Evolutionary conservation across 2,888 invertebrate species (phyloP).

Genomic region (Apamea sordens): DNA sequence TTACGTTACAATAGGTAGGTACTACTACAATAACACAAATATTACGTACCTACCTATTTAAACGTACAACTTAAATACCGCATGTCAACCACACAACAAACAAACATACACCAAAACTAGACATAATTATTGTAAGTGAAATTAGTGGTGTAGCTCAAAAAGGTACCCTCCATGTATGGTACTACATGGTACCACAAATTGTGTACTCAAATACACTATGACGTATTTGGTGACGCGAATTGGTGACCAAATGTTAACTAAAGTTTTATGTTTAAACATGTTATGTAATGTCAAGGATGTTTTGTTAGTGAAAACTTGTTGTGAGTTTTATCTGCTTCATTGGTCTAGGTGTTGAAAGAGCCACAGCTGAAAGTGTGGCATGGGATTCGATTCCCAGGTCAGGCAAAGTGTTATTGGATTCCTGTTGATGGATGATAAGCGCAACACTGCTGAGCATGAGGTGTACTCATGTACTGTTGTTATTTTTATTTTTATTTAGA

Average conservation of each 20-base stretch:
- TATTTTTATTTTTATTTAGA: no score
- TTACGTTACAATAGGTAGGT: not conserved
- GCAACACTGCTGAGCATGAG: no score
- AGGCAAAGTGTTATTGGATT: not conserved
- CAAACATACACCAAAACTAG: slow-evolving; percentile 69
- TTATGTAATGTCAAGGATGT: slow-evolving; percentile 64
- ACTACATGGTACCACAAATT: slow-evolving; percentile 73
- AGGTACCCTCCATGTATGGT: slow-evolving; percentile 79
- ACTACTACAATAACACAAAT: slow-evolving; percentile 8
- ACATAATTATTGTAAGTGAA: slow-evolving; percentile 77
- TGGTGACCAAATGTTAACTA: slow-evolving; percentile 73
- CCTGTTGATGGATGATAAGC: no score
- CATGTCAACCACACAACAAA: slow-evolving; percentile 65
- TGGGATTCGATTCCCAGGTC: not conserved
- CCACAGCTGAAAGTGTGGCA: no score
- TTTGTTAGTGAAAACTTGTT: not conserved
- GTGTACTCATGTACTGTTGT: no score
- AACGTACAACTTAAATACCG: slow-evolving; percentile 33
- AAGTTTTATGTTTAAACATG: slow-evolving; percentile 47
- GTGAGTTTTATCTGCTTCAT: not conserved
- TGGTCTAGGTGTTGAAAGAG: not conserved
- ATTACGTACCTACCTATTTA: slow-evolving; percentile 31
- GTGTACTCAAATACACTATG: slow-evolving; percentile 75
- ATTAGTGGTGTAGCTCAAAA: slow-evolving; percentile 83
- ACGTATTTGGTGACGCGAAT: slow-evolving; percentile 83